Percentiles rank a stretch among this genome's conserved stretches.
phyloP scores from a whole-genome alignment of 2,113 vertebrate genomes.

The Natator depressus region DNA sequence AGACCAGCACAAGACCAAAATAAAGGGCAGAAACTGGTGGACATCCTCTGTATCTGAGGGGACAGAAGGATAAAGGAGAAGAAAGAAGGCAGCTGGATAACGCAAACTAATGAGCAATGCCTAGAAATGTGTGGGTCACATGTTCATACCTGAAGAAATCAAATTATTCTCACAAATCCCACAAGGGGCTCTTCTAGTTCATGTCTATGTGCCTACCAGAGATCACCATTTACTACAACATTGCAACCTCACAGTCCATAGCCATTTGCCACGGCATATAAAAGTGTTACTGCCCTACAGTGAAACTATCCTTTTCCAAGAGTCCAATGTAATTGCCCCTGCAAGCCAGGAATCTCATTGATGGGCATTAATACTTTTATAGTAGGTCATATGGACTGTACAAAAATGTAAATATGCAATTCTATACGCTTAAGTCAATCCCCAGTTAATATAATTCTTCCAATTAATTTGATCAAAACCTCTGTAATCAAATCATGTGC shows the following conservation, averaged over 20 bases:
- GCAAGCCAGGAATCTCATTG: conserved; percentile 8
- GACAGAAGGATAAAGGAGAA: too few relatives aligned
- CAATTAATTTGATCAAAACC: conserved; percentile 66
- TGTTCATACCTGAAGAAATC: conserved; percentile 78
- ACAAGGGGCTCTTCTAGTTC: conserved; percentile 75
- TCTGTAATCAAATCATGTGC: conserved; percentile 59
- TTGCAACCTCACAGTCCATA: conserved; percentile 68
- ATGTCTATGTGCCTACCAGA: conserved; percentile 73
- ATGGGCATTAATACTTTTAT: conserved; percentile 75
- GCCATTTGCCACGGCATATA: conserved; percentile 53
- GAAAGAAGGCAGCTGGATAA: conserved; percentile 68
- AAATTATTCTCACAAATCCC: conserved; percentile 76
- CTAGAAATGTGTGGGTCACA: conserved; percentile 73
- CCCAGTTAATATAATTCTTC: conserved; percentile 68
- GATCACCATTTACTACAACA: conserved; percentile 74
- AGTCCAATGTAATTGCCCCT: conserved; percentile 71
- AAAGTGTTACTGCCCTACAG: conserved; percentile 70
- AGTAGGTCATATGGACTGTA: conserved; percentile 61
- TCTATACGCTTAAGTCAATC: conserved; percentile 70
- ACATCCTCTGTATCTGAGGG: too few relatives aligned
- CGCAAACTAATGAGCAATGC: conserved; percentile 73
- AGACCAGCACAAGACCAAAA: too few relatives aligned
- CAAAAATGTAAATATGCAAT: conserved; percentile 61
- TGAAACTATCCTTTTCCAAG: conserved; percentile 72
- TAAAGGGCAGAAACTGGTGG: too few relatives aligned